Base-by-base conservation (phyloP, 2,797 vertebrate species). In the Enteromius afrohamiltoni region DNA sequence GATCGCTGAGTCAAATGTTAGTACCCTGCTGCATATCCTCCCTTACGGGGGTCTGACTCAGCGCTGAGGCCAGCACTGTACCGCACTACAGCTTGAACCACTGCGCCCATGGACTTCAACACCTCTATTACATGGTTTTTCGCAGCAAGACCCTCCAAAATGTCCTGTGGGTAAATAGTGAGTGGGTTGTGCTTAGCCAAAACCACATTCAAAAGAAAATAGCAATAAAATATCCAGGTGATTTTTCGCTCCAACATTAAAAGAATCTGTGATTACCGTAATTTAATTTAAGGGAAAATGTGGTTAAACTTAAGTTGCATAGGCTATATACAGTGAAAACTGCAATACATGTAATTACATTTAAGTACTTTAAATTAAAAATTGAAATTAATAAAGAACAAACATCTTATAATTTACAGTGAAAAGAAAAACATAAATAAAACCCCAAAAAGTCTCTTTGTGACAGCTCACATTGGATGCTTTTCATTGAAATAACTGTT, bases 31-130 rank as follows among this genome's bases (percentile, higher is more conserved):
- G 94, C 91, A 0, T 95, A 92, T 1, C 86, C 91, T 87, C 91
- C 90, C 87, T 96, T 95, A 71, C 95, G 94, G 62, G 88, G 91
- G 85, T 96, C 95, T 0, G 95, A 96, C 90, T 94, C 83, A n/a
- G 95, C 95, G 0, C 86, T 86, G 58, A 95, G 89, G 49, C 87
- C 86, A 1, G 90, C 85, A 16, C 89, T 80, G 0, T 90, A 13
- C 8, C 88, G 84, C 58, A 94, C 82, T 31, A 96, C 88, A 0
- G 93, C 95, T 87, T 96, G 95, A 71, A 96, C 92, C 83, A 95
- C 93, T 0, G 93, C 91, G 2, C 89, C 91, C 0, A 7, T 21
- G 0, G 89, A 79, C 0, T 19, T 88, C 45, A 92, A 82, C 3
- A 75, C 4, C 51, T 91, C 9, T 1, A 73, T 91, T 80, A 83